A percentile compares a stretch with the other conserved stretches of the same genome.
phyloP scores from a whole-genome alignment of 1,140 invertebrate species.

The Homarus americanus region DNA sequence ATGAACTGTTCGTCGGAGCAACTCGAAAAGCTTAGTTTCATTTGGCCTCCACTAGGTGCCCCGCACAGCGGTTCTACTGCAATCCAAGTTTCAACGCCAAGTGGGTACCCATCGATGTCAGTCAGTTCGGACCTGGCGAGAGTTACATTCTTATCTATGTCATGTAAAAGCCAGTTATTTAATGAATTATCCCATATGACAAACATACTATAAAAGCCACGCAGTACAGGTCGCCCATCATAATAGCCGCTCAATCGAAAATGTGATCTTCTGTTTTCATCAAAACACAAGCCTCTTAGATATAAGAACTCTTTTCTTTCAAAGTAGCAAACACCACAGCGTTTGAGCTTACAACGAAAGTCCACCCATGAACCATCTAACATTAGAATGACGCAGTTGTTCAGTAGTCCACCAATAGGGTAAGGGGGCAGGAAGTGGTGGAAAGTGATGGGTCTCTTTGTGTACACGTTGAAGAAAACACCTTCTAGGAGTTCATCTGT shows the following conservation, averaged over 20 bases:
- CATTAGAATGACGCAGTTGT: slow-evolving; percentile 2
- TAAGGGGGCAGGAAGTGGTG: not conserved
- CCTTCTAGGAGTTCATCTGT: slow-evolving; percentile 28
- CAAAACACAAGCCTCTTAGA: slow-evolving; percentile 41
- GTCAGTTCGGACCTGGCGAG: slow-evolving; percentile 1
- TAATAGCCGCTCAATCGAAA: slow-evolving; percentile 29
- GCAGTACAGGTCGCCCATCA: not conserved
- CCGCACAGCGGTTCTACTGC: not conserved
- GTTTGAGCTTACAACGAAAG: not conserved
- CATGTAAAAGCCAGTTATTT: not conserved
- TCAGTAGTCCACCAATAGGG: not conserved
- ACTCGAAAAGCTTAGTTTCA: slow-evolving; percentile 15
- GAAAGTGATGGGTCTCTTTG: no score
- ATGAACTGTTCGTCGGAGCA: slow-evolving; percentile 57
- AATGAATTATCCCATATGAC: slow-evolving; percentile 20
- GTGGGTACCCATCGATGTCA: slow-evolving; percentile 3
- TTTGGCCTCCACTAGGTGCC: not conserved
- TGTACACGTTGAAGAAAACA: no score
- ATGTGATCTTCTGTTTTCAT: not conserved
- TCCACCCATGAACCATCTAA: slow-evolving; percentile 19
- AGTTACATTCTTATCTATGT: slow-evolving; percentile 1
- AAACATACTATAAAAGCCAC: slow-evolving; percentile 1
- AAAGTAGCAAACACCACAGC: slow-evolving; percentile 14
- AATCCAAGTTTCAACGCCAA: not conserved
- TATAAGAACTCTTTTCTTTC: slow-evolving; percentile 7